Base-by-base conservation (phyloP, 2,888 invertebrate species). In the Anodontia alba region DNA sequence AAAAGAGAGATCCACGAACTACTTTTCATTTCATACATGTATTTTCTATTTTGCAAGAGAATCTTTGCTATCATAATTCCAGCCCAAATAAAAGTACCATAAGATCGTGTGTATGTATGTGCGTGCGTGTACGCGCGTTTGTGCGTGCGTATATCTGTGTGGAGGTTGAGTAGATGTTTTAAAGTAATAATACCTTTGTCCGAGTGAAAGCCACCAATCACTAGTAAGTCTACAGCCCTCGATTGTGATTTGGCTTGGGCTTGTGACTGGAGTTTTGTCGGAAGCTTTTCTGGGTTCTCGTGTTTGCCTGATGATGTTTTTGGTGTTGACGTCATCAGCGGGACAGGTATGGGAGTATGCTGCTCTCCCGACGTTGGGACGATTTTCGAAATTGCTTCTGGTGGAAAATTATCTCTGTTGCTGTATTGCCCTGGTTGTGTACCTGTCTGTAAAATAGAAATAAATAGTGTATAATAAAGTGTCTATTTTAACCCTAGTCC, bases 191-290 rank as follows among this genome's bases (percentile, higher is more conserved):
- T 62, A 62, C 62, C 62, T 10, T 71, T 33, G 12, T 71, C 66
- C 8, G 81, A 72, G 33, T 71, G 49, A 33, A 81, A 86, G 20
- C 84, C 86, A 0, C 86, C 86, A 17, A 84, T 69, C 0, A 82
- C 86, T n/a, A 84, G 66, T 8, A 86, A 82, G 26, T 84, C 81
- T 5, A 82, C 81, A 43, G 46, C 26, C 33, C 51, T 43, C 7
- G 15, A 20, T 26, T 0, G 17, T 31, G 31, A 29, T 49, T 31
- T 70, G 23, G 23, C 33, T n/a, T 26, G 57, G 23, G 23, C 33
- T n/a, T 26, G 57, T 7, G 33, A 54, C 33, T 76, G 75, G 54
- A 80, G 62, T 0, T 66, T 31, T 5, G 36, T 8, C 26, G 80
- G 75, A 15, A 80, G 20, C 66, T 75, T 75, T 15, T 75, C 67